phyloP scores from a whole-genome alignment of 2,113 vertebrate genomes.

The Pavo muticus region DNA sequence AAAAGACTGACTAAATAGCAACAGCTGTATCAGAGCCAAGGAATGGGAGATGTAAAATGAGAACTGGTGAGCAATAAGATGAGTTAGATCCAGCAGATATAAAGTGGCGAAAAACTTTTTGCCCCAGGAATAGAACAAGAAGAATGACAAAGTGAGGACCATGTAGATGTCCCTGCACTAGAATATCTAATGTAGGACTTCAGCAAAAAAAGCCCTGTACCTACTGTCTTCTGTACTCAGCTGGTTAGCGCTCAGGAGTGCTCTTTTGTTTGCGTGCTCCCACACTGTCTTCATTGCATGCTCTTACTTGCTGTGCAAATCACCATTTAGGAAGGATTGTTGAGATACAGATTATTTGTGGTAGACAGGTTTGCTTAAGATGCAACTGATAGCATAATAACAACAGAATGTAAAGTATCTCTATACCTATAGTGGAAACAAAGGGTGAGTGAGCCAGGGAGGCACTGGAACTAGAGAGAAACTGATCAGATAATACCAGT shows the following conservation, averaged over 20 bases:
- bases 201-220: neutral
- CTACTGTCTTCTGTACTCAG: neutral
- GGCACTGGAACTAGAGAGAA: neutral
- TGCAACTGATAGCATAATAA: neutral
- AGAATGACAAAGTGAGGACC: neutral
- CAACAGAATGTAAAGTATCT: neutral
- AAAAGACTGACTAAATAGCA: neutral
- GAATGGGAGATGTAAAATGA: conserved; percentile 9
- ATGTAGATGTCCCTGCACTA: neutral
- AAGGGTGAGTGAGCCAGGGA: neutral
- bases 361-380: neutral
- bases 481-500: neutral
- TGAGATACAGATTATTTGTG: neutral
- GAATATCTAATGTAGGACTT: neutral
- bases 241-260: neutral
- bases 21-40: neutral
- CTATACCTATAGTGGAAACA: neutral
- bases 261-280: neutral
- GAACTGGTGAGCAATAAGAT: neutral
- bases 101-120: conserved; percentile 11
- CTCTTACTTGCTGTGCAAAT: neutral
- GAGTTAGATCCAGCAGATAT: neutral
- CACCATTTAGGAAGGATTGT: neutral
- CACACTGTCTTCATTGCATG: neutral
- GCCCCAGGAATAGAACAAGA: neutral